Evolutionary conservation across 2,797 vertebrate genomes (phyloP), one percentile per base, ranked within the genome.

Genomic region (Chromis chromis): DNA sequence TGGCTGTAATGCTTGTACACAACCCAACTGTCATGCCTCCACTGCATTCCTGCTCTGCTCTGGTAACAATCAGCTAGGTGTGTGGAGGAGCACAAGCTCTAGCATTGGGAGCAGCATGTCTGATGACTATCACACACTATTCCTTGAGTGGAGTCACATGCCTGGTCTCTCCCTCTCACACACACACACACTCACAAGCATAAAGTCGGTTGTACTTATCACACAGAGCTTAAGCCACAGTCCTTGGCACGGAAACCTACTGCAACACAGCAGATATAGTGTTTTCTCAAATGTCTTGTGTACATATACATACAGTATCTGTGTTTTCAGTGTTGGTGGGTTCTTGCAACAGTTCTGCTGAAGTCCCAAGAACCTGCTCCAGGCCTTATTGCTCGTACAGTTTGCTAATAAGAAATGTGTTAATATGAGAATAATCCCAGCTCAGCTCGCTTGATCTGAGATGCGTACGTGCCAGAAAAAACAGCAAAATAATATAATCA

Each of bases 111-210:
- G 70, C 58, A 49, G 16, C 53, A 68, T 46, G 78, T 89, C 88
- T 91, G 89, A 86, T 91, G 89, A 91, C 87, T 82, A 76, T 81
- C 84, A 89, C 83, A 83, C 69, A 80, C 69, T 36, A 36, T 39
- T 78, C 49, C 40, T 24, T 82, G 61, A 85, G 89, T 77, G 80
- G 60, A 86, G 78, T 86, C 88, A 84, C 83, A 89, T 88, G 90
- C 31, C n/a, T 17, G 22, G 65, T 14, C 21, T 19, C 12, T 24
- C 6, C 10, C 42, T 24, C 42, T 44, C 42, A 16, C 66, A 8
- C 60, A 12, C 42, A 17, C 54, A 31, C 50, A 19, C 77, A 36
- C 54, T 11, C 31, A 16, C 73, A 28, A 42, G 48, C 57, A 65
- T 49, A 69, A n/a, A 59, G n/a, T 39, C 22, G 27, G 25, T 61